Evolutionary conservation across 2,113 vertebrate genomes (phyloP), one percentile per base, ranked within the genome.

Genomic region (Chamaetylas fuelleborni): DNA sequence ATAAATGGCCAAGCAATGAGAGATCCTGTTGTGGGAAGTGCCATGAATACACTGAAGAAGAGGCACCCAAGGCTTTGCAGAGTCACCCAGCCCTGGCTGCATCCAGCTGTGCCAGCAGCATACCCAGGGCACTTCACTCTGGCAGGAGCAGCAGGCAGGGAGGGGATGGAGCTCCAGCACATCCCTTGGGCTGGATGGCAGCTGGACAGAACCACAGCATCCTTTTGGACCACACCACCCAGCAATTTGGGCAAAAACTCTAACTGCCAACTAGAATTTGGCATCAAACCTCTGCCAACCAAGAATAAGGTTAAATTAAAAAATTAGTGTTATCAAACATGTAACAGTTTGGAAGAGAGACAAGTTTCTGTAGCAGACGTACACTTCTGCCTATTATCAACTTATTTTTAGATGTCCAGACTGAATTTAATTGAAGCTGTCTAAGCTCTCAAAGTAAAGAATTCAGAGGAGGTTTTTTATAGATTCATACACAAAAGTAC

Each of bases 401-500:
- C 19, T 67, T 89, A 77, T 87, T 95, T 95, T 92, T 74, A 78
- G 70, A 74, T 89, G 92, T 88, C 96, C 92, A 93, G 70, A 56
- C 48, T 81, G 67, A 91, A 88, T 94, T 84, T 80, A 92, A 94
- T 80, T 90, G 70, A 94, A 77, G 54, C 53, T 81, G 57, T 38
- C 76, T 58, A 69, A 86, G 56, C 62, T 82, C 81, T 89, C 77
- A 84, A 84, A 87, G 54, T 65, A 72, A 95, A 84, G 92, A 93
- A 92, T 45, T 88, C 79, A 94, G 87, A 83, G 71, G 54, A 70
- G 38, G 1, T 74, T 82, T 82, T 95, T 61, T 80, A 86, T 62
- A 79, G 50, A 88, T 90, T 80, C 57, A 92, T 78, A 78, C 53
- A 95, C 76, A 62, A 69, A 91, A 81, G 81, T 69, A 94, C 81